Conservation (phyloP, 2,888 invertebrate genomes). For the Drosophila merina region DNA sequence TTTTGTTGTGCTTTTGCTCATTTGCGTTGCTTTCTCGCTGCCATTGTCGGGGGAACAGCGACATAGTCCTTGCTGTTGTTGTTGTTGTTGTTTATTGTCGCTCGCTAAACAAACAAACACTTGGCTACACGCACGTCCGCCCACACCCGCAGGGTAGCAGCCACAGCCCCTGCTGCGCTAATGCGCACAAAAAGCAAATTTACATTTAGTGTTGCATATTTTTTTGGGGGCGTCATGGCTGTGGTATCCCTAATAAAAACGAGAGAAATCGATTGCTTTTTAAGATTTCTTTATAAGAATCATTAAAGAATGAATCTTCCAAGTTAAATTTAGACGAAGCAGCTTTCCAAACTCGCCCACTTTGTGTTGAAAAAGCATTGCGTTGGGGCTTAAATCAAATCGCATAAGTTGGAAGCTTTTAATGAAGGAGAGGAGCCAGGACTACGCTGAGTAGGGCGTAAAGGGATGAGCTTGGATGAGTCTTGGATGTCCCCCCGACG, state of each 20-base stretch:
- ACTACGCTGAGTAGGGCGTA: background rate
- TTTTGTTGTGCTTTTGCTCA: conserved; percentile 37
- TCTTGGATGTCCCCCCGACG: conserved; percentile 2
- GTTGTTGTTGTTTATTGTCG: conserved; percentile 52
- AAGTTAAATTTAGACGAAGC: conserved; percentile 15
- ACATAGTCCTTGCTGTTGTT: conserved; percentile 3
- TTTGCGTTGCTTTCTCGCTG: conserved; percentile 10
- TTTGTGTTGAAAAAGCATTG: conserved; percentile 3
- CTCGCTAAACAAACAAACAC: conserved; percentile 50
- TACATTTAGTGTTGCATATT: conserved; percentile 67
- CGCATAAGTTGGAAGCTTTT: conserved; percentile 72
- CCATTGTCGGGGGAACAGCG: conserved; percentile 8
- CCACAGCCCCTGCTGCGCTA: conserved; percentile 17
- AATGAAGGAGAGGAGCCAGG: conserved; percentile 49
- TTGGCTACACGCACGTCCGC: conserved; percentile 41
- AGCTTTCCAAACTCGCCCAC: background rate
- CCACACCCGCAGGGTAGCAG: conserved; percentile 1
- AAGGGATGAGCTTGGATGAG: conserved; percentile 27
- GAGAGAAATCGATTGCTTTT: conserved; percentile 19
- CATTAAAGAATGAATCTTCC: background rate
- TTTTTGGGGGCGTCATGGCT: conserved; percentile 27
- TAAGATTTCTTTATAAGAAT: no score
- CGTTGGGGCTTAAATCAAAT: conserved; percentile 65
- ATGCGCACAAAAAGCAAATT: conserved; percentile 55
- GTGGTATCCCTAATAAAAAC: conserved; percentile 16